A percentile compares a stretch with the other conserved stretches of the same genome.
These are phyloP conservation scores for Leucoraja erinaceus DNA, from an alignment of 2,113 vertebrate genomes.

Conservation along the genomic window DNA sequence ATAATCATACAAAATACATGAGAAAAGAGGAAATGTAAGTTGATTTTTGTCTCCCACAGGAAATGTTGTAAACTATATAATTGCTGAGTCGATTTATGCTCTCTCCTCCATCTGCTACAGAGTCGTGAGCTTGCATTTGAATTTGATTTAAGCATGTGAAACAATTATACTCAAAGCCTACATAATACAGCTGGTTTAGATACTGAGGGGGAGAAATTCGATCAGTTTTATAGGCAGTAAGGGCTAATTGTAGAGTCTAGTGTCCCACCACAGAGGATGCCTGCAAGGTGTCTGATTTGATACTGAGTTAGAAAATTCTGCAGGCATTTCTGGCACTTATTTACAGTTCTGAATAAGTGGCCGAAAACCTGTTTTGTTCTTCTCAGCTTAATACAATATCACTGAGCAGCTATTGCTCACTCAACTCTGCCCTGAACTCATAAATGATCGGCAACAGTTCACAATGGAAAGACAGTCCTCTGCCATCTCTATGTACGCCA, in stretches of 20 bases:
- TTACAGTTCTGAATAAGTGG: neutral
- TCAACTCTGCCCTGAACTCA: neutral
- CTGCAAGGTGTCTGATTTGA: neutral
- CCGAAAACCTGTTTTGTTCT: neutral
- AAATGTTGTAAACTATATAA: conserved; percentile 39
- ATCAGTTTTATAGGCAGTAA: neutral
- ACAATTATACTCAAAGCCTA: conserved; percentile 31
- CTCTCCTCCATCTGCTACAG: conserved; percentile 38
- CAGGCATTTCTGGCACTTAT: neutral
- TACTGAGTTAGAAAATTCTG: neutral
- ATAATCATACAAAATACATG: conserved; percentile 39
- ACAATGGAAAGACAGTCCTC: neutral
- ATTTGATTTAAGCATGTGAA: conserved; percentile 38
- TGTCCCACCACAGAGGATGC: neutral
- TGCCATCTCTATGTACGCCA: neutral
- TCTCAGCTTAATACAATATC: neutral
- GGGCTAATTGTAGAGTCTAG: neutral
- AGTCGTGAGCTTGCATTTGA: conserved; percentile 37
- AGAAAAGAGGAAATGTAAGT: conserved; percentile 37
- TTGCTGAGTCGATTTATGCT: conserved; percentile 39
- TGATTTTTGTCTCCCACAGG: conserved; percentile 39
- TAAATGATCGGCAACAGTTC: neutral
- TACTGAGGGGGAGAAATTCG: conserved; percentile 17
- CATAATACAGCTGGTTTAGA: conserved; percentile 10
- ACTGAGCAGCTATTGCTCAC: neutral